phyloP scores from a whole-genome alignment of 2,797 vertebrate genomes.

The Taeniopygia guttata region DNA sequence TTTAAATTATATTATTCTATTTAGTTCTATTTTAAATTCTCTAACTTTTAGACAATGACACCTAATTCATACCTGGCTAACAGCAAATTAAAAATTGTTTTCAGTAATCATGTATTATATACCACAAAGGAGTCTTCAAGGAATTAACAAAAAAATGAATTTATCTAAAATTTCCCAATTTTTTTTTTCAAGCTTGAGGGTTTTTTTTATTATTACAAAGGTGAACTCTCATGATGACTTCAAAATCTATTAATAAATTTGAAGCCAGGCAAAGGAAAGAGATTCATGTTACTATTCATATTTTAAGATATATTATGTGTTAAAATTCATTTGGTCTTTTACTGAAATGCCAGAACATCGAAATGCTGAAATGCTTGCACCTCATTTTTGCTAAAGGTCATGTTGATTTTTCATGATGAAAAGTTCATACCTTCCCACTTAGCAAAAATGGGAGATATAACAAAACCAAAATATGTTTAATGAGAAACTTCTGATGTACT shows the following conservation, averaged over 20 bases:
- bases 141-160: not conserved
- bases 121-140: not conserved
- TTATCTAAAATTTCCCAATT: not conserved
- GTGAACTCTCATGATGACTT: not conserved
- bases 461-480: not conserved
- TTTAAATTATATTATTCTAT: no score
- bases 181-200: not conserved
- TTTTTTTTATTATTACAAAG: not conserved
- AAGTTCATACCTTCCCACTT: slow-evolving; percentile 21
- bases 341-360: slow-evolving; percentile 15
- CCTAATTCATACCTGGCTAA: not conserved
- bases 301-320: not conserved
- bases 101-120: no score
- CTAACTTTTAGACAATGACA: not conserved
- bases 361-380: not conserved
- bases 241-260: not conserved
- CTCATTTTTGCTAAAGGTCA: slow-evolving; percentile 45
- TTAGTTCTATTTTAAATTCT: no score
- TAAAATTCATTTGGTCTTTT: slow-evolving; percentile 1
- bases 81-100: not conserved
- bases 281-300: not conserved
- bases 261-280: not conserved
- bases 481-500: not conserved
- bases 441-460: not conserved
- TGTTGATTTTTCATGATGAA: slow-evolving; percentile 36